phyloP scores from a whole-genome alignment of 2,113 vertebrate species.

The Myanophis thanlyinensis region DNA sequence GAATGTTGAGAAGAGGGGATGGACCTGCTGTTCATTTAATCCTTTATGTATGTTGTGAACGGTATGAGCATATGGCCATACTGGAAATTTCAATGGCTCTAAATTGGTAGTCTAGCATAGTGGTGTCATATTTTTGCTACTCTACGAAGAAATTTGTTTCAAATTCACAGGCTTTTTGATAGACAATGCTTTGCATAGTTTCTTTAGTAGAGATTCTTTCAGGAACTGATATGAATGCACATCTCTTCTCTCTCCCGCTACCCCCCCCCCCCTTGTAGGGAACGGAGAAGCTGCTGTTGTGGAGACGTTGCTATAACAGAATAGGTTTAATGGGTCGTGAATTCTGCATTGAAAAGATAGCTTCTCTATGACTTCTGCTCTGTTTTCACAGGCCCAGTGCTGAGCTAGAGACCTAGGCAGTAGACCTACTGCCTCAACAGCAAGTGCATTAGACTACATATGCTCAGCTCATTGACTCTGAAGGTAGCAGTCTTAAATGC shows the following conservation, averaged over 20 bases:
- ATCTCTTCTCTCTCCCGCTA: background rate
- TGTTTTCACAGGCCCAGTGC: conserved; percentile 38
- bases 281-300: conserved; percentile 49
- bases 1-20: background rate
- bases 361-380: conserved; percentile 64
- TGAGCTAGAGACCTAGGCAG: background rate
- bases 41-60: background rate
- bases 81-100: background rate
- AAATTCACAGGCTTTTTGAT: background rate
- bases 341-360: conserved; percentile 67
- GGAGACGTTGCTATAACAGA: conserved; percentile 73
- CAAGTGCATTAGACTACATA: conserved; percentile 73
- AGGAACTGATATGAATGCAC: conserved; percentile 58
- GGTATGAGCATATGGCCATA: background rate
- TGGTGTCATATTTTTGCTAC: background rate
- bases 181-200: conserved; percentile 49
- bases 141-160: background rate
- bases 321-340: conserved; percentile 79
- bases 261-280: background rate
- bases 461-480: conserved; percentile 74
- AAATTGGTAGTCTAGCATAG: background rate
- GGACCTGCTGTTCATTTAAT: background rate
- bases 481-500: conserved; percentile 74
- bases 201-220: conserved; percentile 64
- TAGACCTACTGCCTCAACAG: conserved; percentile 65